A percentile compares a stretch with the other conserved stretches of the same genome.
Conservation (phyloP, 1,140 invertebrate species). For the Onthophagus taurus region DNA sequence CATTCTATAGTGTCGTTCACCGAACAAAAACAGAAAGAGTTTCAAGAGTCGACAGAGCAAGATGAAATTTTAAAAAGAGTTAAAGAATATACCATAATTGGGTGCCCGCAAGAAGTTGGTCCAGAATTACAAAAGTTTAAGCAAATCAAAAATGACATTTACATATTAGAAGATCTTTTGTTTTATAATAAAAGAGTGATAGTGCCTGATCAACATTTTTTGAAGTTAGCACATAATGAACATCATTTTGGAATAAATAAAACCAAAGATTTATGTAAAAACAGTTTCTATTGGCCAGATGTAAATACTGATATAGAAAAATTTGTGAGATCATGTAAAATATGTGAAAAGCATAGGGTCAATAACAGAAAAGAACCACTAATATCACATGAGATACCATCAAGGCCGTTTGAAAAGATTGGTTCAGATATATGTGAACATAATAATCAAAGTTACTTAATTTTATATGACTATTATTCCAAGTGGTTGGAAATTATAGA, state of each 20-base stretch:
- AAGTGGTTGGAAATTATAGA: neutral
- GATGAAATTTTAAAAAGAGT: neutral
- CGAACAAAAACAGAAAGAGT: neutral
- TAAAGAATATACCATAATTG: neutral
- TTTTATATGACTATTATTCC: neutral
- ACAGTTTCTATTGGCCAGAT: conserved; percentile 28
- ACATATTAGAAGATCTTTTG: too few species aligned
- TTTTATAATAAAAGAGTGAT: too few species aligned
- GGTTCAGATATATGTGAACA: neutral
- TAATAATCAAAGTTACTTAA: neutral
- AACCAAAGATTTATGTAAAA: conserved; percentile 18
- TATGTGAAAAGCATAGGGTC: conserved; percentile 1
- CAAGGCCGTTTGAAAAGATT: neutral
- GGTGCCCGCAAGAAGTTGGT: too few species aligned
- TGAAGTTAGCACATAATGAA: neutral
- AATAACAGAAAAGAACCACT: conserved; percentile 6
- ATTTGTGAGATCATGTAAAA: neutral
- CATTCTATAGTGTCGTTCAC: neutral
- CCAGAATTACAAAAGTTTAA: too few species aligned
- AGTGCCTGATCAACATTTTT: too few species aligned
- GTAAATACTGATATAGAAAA: conserved; percentile 24
- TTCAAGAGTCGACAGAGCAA: neutral
- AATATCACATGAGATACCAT: neutral
- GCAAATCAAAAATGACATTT: too few species aligned
- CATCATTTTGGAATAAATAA: conserved; percentile 22